phyloP scores from a whole-genome alignment of 2,888 invertebrate genomes.

The Boloria euphrosyne region DNA sequence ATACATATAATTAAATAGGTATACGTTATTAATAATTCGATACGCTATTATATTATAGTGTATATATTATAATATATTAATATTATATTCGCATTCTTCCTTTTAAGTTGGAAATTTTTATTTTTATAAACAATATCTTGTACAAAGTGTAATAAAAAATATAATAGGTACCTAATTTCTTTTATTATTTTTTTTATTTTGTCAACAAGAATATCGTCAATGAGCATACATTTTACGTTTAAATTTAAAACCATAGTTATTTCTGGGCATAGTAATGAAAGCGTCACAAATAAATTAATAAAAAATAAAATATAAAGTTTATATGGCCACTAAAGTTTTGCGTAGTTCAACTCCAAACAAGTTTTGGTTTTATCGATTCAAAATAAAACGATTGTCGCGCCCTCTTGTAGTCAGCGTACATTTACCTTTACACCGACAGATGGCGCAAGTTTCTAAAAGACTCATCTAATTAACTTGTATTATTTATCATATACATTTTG shows the following conservation, averaged over 20 bases:
- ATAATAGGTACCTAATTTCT: too few relatives aligned
- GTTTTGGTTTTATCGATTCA: slow-evolving; percentile 37
- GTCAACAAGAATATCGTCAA: neutral
- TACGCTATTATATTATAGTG: too few relatives aligned
- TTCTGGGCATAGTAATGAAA: neutral
- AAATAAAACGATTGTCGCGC: slow-evolving; percentile 30
- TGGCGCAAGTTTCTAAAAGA: slow-evolving; percentile 11
- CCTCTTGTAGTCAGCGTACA: slow-evolving; percentile 9
- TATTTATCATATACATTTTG: neutral
- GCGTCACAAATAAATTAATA: slow-evolving; percentile 11
- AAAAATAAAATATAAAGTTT: slow-evolving; percentile 20
- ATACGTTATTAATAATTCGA: too few relatives aligned
- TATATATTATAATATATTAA: too few relatives aligned
- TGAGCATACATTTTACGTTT: neutral
- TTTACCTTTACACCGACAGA: slow-evolving; percentile 6
- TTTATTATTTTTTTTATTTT: too few relatives aligned
- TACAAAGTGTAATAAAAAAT: too few relatives aligned
- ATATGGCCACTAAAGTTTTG: slow-evolving; percentile 16
- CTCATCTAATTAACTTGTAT: neutral
- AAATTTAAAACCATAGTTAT: neutral
- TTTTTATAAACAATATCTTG: too few relatives aligned
- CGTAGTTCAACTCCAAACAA: slow-evolving; percentile 24
- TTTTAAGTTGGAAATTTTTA: too few relatives aligned
- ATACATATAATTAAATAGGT: too few relatives aligned
- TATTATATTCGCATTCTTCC: too few relatives aligned